Base-by-base conservation (phyloP, 92 coral and sea anemone genomes). In the Parazoanthus darwini region DNA sequence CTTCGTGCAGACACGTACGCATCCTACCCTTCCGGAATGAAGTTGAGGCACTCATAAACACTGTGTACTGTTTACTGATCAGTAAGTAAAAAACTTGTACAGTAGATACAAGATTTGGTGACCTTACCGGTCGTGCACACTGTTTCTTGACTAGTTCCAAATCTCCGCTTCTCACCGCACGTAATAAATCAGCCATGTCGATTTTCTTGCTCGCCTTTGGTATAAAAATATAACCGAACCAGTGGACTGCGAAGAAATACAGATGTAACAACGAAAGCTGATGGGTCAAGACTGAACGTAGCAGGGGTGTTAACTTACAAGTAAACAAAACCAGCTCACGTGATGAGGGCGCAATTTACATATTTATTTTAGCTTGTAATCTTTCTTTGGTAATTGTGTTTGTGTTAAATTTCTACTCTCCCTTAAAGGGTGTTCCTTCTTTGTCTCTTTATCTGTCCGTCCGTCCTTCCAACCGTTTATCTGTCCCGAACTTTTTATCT, bases 151-250 rank as follows among this genome's bases (percentile, higher is more conserved):
- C 82, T 13, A 86, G 88, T 15, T 92, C 94, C 35, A 95, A 13
- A 39, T 95, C 94, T 71, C 98, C 98, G n/a, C 94, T 91, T 86
- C 98, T 90, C 18, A 93, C 85, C 29, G 98, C 96, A 48, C 79
- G 87, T 51, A 84, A 46, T 50, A 84, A 71, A 26, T 84, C 87
- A 72, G 78, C 63, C 66, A 46, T 84, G 38, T 72, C 14, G 79
- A 54, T 20, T 54, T 54, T 29, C 4, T 29, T 33, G 70, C 54
- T 51, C 42, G 15, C 22, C 84, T 80, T 80, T 80, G 54, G 39
- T 8, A 46, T 35, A 14, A 50, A 51, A 65, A 42, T 13, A 8
- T 9, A 11, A 59, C 13, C 58, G 20, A 82, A 48, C 25, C 33
- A 82, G 58, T 48, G 63, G 18, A 26, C 23, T 3, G 33, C 37